Percentiles rank a stretch among this genome's conserved stretches.
Evolutionary conservation across 2,113 vertebrate genomes (phyloP).

Genomic region (Charadrius vociferus): DNA sequence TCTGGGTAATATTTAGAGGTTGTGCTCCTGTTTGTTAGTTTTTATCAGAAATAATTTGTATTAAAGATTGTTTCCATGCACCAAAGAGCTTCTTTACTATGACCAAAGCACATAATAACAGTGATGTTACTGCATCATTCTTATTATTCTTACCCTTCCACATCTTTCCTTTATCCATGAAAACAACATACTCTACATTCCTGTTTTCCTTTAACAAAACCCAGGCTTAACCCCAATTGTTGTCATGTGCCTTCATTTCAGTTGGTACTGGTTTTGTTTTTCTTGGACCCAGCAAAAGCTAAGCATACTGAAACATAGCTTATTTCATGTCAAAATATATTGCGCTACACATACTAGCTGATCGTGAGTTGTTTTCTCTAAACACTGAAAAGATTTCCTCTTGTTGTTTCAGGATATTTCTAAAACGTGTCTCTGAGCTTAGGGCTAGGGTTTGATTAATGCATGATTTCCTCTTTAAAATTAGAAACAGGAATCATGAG

Average conservation of each 20-base stretch:
- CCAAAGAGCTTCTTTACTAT: neutral
- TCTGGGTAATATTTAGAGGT: neutral
- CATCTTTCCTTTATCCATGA: neutral
- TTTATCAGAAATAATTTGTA: neutral
- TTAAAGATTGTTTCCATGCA: neutral
- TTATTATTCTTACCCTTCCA: neutral
- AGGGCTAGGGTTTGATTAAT: conserved; percentile 77
- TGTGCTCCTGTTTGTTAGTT: neutral
- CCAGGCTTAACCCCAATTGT: conserved; percentile 17
- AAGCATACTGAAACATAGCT: conserved; percentile 1
- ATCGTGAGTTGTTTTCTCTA: conserved; percentile 65
- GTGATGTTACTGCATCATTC: neutral
- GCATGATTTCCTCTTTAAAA: conserved; percentile 82
- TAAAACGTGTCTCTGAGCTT: conserved; percentile 68
- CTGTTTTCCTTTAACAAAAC: conserved; percentile 51
- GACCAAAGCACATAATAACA: neutral
- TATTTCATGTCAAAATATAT: conserved; percentile 48
- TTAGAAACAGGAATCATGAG: conserved; percentile 81
- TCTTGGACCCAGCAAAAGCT: conserved; percentile 45
- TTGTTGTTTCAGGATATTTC: conserved; percentile 75
- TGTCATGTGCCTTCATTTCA: conserved; percentile 35
- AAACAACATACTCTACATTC: neutral
- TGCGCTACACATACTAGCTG: conserved; percentile 36
- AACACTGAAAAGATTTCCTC: conserved; percentile 70
- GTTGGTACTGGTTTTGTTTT: conserved; percentile 28